A percentile compares a stretch with the other conserved stretches of the same genome.
Conservation (phyloP, 2,888 invertebrate genomes). For the Idaea straminata region DNA sequence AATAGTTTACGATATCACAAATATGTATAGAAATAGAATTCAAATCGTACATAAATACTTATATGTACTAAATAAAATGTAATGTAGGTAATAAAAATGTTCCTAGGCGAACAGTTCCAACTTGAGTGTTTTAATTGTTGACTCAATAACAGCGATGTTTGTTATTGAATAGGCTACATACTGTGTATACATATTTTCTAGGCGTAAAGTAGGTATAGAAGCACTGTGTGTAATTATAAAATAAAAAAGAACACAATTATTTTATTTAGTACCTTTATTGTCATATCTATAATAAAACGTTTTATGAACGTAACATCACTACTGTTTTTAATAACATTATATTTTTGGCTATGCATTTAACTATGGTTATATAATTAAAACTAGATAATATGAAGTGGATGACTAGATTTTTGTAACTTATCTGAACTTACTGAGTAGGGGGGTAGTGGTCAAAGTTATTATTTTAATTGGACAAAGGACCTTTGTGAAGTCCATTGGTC, state of each 20-base stretch:
- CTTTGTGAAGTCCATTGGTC: no score
- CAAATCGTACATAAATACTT: background rate
- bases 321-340: constrained; percentile 6
- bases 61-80: background rate
- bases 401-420: no score
- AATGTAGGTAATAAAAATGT: background rate
- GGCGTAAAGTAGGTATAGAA: background rate
- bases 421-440: no score
- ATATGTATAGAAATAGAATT: no score
- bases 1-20: no score
- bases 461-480: no score
- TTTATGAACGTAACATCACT: constrained; percentile 17
- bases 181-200: background rate
- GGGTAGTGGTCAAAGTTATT: no score
- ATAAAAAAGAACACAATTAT: constrained; percentile 1
- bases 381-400: no score
- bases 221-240: constrained; percentile 2
- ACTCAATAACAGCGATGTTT: background rate
- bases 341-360: background rate
- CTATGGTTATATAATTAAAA: background rate
- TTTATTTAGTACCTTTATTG: constrained; percentile 2
- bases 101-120: background rate
- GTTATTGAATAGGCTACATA: background rate
- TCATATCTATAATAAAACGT: background rate
- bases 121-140: background rate